These are phyloP conservation scores for Aptenodytes patagonicus DNA, from an alignment of 2,113 vertebrate genomes.

Conservation along the genomic window DNA sequence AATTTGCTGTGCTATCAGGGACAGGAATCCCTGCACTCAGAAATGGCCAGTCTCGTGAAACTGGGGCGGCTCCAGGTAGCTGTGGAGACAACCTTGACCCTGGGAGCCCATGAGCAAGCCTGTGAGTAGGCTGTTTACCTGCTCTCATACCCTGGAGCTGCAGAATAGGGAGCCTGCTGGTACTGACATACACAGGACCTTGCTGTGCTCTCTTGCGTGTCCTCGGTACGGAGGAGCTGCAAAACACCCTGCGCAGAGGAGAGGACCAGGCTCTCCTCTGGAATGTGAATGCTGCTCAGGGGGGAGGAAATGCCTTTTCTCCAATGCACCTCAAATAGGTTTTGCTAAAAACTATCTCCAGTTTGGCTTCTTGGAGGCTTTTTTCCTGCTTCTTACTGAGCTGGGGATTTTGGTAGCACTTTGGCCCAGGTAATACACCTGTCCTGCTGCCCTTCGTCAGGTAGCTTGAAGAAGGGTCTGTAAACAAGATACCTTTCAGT, in stretches of 20 bases:
- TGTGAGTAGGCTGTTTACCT: not conserved
- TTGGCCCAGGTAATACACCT: not conserved
- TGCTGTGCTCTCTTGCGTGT: not conserved
- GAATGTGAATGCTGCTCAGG: not conserved
- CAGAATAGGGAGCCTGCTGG: not conserved
- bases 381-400: not conserved
- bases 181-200: not conserved
- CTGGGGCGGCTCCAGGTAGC: not conserved
- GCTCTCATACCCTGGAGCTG: not conserved
- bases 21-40: not conserved
- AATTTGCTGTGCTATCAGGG: not conserved
- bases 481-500: not conserved
- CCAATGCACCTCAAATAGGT: fast-evolving
- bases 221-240: not conserved
- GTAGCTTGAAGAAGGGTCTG: not conserved
- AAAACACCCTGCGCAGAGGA: not conserved
- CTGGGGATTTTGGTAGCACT: not conserved
- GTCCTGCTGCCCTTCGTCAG: not conserved
- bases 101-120: not conserved
- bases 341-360: not conserved
- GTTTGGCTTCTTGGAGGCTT: not conserved
- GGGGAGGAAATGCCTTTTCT: not conserved
- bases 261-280: not conserved
- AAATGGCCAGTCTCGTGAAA: not conserved
- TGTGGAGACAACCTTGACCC: not conserved